A percentile compares a stretch with the other conserved stretches of the same genome.
These are phyloP conservation scores for Epinephelus cyanopodus DNA, from an alignment of 2,113 vertebrate genomes.

Conservation along the genomic window DNA sequence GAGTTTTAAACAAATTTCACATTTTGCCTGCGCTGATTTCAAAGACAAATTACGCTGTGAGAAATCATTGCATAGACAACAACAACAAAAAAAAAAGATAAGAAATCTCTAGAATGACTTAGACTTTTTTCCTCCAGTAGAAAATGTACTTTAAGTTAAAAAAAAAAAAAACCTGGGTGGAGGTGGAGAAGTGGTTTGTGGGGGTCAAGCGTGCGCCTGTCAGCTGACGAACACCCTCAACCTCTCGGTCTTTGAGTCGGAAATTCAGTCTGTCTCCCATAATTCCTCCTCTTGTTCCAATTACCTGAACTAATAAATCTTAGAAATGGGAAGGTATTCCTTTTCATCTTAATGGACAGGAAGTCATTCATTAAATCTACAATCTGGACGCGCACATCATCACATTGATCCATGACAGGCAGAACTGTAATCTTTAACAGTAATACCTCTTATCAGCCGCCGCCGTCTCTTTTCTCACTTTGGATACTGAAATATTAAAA, in stretches of 20 bases:
- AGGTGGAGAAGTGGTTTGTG: neutral
- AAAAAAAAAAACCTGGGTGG: neutral
- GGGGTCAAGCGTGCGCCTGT: conserved; percentile 45
- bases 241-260: conserved; percentile 68
- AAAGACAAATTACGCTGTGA: neutral
- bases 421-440: conserved; percentile 84
- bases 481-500: conserved; percentile 87
- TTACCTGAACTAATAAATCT: conserved; percentile 89
- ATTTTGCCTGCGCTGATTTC: neutral
- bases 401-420: conserved; percentile 82
- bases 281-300: conserved; percentile 83
- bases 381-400: conserved; percentile 77
- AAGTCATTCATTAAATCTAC: conserved; percentile 85
- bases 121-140: neutral
- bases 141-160: neutral
- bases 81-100: neutral
- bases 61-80: neutral
- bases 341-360: conserved; percentile 87
- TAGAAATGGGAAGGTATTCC: conserved; percentile 80
- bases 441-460: conserved; percentile 75
- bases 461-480: conserved; percentile 68
- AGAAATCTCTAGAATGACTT: neutral
- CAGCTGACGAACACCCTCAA: conserved; percentile 69
- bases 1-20: conserved; percentile 26
- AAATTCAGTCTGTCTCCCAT: conserved; percentile 80